Evolutionary conservation across 2,888 invertebrate genomes (phyloP).

Genomic region (Rhagophthalmus giganteus): DNA sequence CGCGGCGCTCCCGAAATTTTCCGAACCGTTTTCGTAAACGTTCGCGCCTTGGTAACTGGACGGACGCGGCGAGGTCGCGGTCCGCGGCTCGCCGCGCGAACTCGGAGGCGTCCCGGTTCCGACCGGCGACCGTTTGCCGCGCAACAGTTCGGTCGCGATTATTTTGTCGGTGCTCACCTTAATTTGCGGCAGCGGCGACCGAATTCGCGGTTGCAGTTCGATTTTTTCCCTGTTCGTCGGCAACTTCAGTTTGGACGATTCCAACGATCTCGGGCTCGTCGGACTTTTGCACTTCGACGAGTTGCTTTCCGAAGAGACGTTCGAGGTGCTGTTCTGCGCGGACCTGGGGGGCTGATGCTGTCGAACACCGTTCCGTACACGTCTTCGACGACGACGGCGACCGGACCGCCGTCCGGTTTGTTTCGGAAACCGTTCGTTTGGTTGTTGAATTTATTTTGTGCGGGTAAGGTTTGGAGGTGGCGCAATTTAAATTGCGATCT

Average conservation of each 20-base stretch:
- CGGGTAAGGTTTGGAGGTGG: constrained; percentile 22
- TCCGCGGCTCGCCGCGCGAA: constrained; percentile 31
- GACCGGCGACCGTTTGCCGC: constrained; percentile 35
- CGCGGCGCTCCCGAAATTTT: background rate
- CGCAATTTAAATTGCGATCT: constrained; percentile 33
- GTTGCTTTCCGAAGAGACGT: constrained; percentile 7
- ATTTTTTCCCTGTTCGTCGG: constrained; percentile 50
- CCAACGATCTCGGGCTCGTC: constrained; percentile 44
- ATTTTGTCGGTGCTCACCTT: constrained; percentile 51
- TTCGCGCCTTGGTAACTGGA: constrained; percentile 10
- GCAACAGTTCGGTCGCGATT: constrained; percentile 52
- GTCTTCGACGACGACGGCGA: constrained; percentile 37
- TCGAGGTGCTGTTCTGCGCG: background rate
- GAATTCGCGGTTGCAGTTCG: constrained; percentile 49
- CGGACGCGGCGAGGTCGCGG: constrained; percentile 22
- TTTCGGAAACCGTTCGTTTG: background rate
- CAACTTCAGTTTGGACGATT: constrained; percentile 48
- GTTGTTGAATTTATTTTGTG: constrained; percentile 11
- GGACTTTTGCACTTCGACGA: constrained; percentile 12
- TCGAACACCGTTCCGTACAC: constrained; percentile 50
- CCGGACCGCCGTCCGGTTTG: constrained; percentile 15
- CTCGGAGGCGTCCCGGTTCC: too few relatives aligned
- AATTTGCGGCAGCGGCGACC: constrained; percentile 51
- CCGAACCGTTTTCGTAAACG: constrained; percentile 4
- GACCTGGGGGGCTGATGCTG: constrained; percentile 22